These are phyloP conservation scores for Mastomys natalensis DNA, from an alignment of 2,113 vertebrate genomes.

Conservation along the genomic window DNA sequence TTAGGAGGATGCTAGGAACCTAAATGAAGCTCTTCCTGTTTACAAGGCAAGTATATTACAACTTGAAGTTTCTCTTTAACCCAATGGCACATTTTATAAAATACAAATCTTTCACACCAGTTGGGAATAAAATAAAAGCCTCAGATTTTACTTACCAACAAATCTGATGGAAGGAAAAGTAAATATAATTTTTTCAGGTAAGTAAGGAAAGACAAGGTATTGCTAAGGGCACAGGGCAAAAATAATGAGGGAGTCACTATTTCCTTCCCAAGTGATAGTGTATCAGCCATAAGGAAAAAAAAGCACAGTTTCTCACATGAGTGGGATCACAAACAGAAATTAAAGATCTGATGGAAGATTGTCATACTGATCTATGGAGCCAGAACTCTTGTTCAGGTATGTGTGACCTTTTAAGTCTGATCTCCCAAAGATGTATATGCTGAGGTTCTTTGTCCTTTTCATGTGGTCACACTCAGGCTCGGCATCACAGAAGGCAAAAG, in stretches of 20 bases:
- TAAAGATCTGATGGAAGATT: neutral
- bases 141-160: neutral
- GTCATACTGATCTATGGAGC: neutral
- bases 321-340: neutral
- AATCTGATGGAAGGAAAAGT: neutral
- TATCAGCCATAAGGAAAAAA: neutral
- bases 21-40: neutral
- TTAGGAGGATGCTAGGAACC: neutral
- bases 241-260: neutral
- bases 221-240: neutral
- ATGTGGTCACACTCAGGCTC: neutral
- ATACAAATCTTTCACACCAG: neutral
- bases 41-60: neutral
- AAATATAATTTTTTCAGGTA: neutral
- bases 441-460: neutral
- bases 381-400: neutral
- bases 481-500: slow-evolving; percentile 12
- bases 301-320: neutral
- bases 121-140: neutral
- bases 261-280: neutral
- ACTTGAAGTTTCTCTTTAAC: neutral
- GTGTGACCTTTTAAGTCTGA: neutral
- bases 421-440: neutral
- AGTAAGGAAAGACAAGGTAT: neutral
- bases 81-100: neutral